Conservation (phyloP, 2,797 vertebrate species). For the Phylloscopus collybita region DNA sequence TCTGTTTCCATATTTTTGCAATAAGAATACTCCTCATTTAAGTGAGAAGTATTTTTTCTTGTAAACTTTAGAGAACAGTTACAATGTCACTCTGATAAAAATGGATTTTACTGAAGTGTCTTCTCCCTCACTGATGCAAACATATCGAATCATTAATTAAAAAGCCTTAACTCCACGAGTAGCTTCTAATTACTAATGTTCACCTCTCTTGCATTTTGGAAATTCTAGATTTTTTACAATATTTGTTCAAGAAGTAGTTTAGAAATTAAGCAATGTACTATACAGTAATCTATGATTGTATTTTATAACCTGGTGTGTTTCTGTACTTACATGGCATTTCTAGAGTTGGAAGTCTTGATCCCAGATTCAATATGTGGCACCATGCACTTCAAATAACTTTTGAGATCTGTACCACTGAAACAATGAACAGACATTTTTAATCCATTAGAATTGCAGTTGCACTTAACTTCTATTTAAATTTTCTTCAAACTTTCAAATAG, state of each 20-base stretch:
- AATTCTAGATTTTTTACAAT: neutral
- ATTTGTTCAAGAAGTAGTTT: neutral
- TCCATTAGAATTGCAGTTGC: neutral
- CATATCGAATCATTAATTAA: neutral
- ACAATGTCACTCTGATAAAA: neutral
- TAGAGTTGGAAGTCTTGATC: constrained; percentile 70
- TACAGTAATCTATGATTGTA: neutral
- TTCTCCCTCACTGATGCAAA: neutral
- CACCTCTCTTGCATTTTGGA: neutral
- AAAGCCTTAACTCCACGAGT: neutral
- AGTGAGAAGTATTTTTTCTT: neutral
- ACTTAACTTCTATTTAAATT: neutral
- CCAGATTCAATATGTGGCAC: constrained; percentile 75
- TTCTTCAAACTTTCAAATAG: neutral
- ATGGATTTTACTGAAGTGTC: neutral
- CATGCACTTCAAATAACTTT: constrained; percentile 75
- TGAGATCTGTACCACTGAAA: constrained; percentile 76
- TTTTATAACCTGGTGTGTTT: neutral
- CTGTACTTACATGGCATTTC: constrained; percentile 69
- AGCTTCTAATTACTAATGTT: neutral
- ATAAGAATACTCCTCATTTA: neutral
- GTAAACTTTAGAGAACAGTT: neutral
- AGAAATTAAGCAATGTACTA: neutral
- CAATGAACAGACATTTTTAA: neutral
- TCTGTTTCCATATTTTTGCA: neutral